Evolutionary conservation across 2,888 invertebrate genomes (phyloP), one percentile per base, ranked within the genome.

Genomic region (Protonemura montana): DNA sequence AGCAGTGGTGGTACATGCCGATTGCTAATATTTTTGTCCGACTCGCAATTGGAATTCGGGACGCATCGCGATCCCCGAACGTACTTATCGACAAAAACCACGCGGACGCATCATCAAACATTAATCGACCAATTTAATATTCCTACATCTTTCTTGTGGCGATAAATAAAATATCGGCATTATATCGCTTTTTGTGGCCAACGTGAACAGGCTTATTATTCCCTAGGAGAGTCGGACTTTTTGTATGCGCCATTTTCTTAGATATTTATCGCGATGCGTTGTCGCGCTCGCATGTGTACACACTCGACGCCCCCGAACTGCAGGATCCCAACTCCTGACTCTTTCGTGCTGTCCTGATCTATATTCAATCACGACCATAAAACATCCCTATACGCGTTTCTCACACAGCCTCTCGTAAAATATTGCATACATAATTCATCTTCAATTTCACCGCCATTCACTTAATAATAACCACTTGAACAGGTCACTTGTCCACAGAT

Each of bases 81-180:
- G 81, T 30, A 81, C 30, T 59, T 81, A 29, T 81, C 27, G 81
- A 13, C n/a, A 83, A 0, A 41, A 35, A 83, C 26, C 83, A 27
- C 29, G 10, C 27, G 26, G 28, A 84, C 16, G 35, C 82, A 59
- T 59, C 59, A 84, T 84, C 59, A 84, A 84, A 84, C 59, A 84
- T 84, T 84, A 84, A 84, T 27, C 27, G 76, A 3, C 59, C 27
- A 84, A 42, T 84, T 59, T 84, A 84, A 84, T 84, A 84, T 84
- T 84, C 84, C 59, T 84, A 59, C 81, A 59, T 84, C 59, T 84
- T 76, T 42, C 27, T 84, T 76, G 3, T 83, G 27, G 27, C 84
- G 84, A 84, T 84, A 84, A 84, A 84, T 84, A 84, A 84, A 42
- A 84, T 84, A 84, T 29, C 81, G 28, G 76, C 13, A 84, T 26